Base-by-base conservation (phyloP, 2,113 vertebrate species). In the Chunga burmeisteri region DNA sequence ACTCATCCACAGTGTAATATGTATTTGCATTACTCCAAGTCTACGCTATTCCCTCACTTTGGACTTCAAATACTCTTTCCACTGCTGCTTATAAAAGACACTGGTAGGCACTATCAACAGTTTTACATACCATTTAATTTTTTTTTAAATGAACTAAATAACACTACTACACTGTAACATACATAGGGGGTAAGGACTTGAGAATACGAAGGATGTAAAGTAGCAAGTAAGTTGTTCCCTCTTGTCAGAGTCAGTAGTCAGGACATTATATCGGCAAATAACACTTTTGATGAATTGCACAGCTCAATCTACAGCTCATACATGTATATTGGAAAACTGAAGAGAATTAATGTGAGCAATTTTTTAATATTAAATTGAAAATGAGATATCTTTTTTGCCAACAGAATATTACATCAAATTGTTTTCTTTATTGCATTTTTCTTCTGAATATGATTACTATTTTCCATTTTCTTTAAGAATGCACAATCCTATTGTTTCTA, bases 351-450 rank as follows among this genome's bases (percentile, higher is more conserved):
- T 97, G 96, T 88, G 91, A 91, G 94, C 94, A 94, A 97, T 97
- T 97, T 97, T 97, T 97, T 96, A 97, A 94, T 95, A 97, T 96
- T 95, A 96, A 97, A 97, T 94, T 97, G 97, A 96, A 97, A 97
- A 96, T 95, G 96, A 95, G 96, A 81, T 93, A 96, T 97, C 96
- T 96, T 92, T 96, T 94, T 96, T 95, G 73, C 96, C 96, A 93
- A 97, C 93, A 97, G 96, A 97, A 67, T 95, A 95, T 95, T 97
- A 95, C 32, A 38, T 97, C 97, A 95, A 95, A 96, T 97, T 97
- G 95, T 90, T 97, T 97, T 93, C 89, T 93, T 96, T 94, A 96
- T 94, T 93, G 66, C 97, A 97, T 97, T 97, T 97, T 97, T 97
- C 93, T 95, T 91, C 81, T 85, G 84, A 86, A 95, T 95, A 79